A percentile compares a stretch with the other conserved stretches of the same genome.
Evolutionary conservation across 1,140 invertebrate genomes (phyloP).

Genomic region (Drosophila kepulauana): DNA sequence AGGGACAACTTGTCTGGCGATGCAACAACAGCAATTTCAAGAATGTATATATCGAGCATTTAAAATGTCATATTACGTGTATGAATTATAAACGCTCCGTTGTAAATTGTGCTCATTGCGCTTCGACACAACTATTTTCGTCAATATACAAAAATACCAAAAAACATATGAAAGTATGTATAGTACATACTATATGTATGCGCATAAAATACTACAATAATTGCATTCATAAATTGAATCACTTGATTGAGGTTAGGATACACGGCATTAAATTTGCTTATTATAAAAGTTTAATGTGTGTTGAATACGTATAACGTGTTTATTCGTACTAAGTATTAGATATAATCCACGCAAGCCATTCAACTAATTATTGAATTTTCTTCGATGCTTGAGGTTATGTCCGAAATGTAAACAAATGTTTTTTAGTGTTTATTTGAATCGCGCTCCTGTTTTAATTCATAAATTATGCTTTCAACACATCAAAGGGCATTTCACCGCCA

Average conservation of each 20-base stretch:
- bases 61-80: slow-evolving; percentile 11
- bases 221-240: neutral
- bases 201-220: neutral
- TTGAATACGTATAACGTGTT: neutral
- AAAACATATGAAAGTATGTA: neutral
- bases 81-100: slow-evolving; percentile 1
- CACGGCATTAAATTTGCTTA: neutral
- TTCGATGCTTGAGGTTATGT: slow-evolving; percentile 21
- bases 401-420: slow-evolving; percentile 51
- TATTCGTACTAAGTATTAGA: neutral
- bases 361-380: neutral
- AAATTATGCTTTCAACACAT: slow-evolving; percentile 60
- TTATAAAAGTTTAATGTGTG: neutral
- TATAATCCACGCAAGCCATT: neutral
- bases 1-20: slow-evolving; percentile 68
- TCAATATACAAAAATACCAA: neutral
- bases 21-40: slow-evolving; percentile 37
- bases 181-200: neutral
- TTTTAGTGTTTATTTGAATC: slow-evolving; percentile 38
- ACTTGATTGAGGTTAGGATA: slow-evolving; percentile 2
- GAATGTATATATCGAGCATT: slow-evolving; percentile 29
- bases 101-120: slow-evolving; percentile 20
- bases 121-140: neutral
- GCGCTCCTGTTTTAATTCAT: slow-evolving; percentile 37
- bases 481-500: slow-evolving; percentile 33